phyloP scores from a whole-genome alignment of 2,888 invertebrate genomes.

The Pristionchus japonicus region DNA sequence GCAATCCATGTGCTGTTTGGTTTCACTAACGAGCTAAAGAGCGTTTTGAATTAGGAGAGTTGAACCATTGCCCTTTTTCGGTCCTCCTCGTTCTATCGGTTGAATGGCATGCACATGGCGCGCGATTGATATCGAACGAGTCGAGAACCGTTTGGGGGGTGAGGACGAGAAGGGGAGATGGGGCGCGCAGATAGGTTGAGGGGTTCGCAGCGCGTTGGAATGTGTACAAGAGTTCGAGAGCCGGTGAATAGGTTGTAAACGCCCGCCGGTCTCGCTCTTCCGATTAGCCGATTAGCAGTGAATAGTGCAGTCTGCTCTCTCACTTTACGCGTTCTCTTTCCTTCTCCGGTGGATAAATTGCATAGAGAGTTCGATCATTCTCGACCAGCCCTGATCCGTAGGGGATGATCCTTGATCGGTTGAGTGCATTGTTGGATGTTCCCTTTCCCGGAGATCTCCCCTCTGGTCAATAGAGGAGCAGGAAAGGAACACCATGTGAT shows the following conservation, averaged over 20 bases:
- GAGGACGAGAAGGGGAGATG: background rate
- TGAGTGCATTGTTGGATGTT: background rate
- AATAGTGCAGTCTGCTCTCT: too few species aligned
- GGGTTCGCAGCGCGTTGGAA: background rate
- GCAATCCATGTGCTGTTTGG: too few species aligned
- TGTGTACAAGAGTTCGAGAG: background rate
- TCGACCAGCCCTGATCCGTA: background rate
- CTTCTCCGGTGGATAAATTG: too few species aligned
- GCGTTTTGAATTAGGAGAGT: background rate
- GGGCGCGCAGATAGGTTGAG: background rate
- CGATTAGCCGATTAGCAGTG: too few species aligned
- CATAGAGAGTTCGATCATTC: too few species aligned
- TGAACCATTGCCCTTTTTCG: background rate
- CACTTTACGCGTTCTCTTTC: too few species aligned
- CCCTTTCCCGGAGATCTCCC: background rate
- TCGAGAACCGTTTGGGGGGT: background rate
- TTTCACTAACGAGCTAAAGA: background rate
- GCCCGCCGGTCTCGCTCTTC: background rate
- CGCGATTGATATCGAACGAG: background rate
- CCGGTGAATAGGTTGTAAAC: background rate
- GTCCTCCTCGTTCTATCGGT: background rate
- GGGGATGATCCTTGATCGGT: background rate
- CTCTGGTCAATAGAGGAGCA: background rate
- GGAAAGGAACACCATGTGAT: background rate
- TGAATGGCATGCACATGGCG: background rate